Evolutionary conservation across 1,140 invertebrate genomes (phyloP), one percentile per base, ranked within the genome.

Genomic region (Aphelenchoides besseyi): DNA sequence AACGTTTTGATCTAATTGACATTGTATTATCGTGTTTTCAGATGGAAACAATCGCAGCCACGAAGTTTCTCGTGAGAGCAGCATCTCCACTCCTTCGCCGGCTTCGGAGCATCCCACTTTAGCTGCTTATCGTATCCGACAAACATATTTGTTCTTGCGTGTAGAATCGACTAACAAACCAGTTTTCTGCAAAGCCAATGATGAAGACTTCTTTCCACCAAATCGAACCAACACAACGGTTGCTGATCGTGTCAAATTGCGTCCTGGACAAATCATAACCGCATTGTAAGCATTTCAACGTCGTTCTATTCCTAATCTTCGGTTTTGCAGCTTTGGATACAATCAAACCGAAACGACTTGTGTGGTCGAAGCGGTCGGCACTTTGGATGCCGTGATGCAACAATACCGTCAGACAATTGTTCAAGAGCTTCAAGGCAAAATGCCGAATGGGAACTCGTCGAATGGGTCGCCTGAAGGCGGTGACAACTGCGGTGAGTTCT

Each of bases 141-240:
- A 59, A 33, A 59, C 55, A 8, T 59, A 59, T 23, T 8, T 59
- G 5, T 59, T 59, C 18, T 8, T 59, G 55, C 55, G 55, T 12
- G 18, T 59, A 8, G 5, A 8, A 5, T 8, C 5, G 26, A 59
- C 55, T 8, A 59, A 59, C 55, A 59, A 59, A 23, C 55, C 55
- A 5, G 55, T 59, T 33, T 23, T 59, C 5, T 59, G 55, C 55
- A 59, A 59, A 33, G 55, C 55, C 55, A 59, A 59, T 23, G 55
- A 59, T 23, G 55, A 59, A 33, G 55, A 59, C 18, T 59, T 59
- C 55, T 59, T 59, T 23, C 55, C 55, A 23, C 55, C 55, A 28
- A 59, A 59, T 23, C 5, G 18, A 33, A 59, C 18, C 18, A 59
- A 28, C 26, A 59, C 26, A 12, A 29, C 55, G 18, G 55, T 23